Evolutionary conservation across 2,797 vertebrate species (phyloP).

Genomic region (Liparis tanakae): DNA sequence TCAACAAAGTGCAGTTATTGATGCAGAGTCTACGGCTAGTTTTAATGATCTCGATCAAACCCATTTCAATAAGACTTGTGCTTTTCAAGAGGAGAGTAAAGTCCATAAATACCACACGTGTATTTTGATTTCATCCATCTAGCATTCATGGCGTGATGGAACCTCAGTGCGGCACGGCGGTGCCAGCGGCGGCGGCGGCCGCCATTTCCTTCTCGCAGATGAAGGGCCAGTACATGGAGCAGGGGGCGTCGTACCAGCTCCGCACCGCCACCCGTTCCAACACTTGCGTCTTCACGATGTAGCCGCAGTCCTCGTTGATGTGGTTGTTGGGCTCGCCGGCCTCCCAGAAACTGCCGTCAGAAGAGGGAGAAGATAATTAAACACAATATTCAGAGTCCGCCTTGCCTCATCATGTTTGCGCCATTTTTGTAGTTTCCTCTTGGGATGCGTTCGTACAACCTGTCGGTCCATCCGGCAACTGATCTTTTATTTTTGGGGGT

Average conservation of each 20-base stretch:
- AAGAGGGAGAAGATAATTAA: neutral
- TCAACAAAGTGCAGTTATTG: neutral
- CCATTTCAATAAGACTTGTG: neutral
- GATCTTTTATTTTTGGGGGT: too few species aligned
- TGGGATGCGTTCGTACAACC: too few species aligned
- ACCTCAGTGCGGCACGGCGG: constrained; percentile 17
- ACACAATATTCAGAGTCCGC: too few species aligned
- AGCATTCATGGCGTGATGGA: neutral
- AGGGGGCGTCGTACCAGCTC: constrained; percentile 83
- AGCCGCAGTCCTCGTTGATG: constrained; percentile 81
- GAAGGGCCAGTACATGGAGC: constrained; percentile 54
- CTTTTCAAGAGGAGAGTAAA: neutral
- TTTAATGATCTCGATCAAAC: neutral
- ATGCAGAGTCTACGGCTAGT: neutral
- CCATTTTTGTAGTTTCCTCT: too few species aligned
- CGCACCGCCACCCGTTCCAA: constrained; percentile 53
- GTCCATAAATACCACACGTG: neutral
- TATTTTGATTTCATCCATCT: too few species aligned
- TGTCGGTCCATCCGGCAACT: too few species aligned
- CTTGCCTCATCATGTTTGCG: too few species aligned
- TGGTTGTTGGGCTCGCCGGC: constrained; percentile 82
- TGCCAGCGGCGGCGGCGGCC: neutral
- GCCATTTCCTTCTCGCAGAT: constrained; percentile 77
- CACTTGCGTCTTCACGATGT: constrained; percentile 74
- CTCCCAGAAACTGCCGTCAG: constrained; percentile 77